Conservation (phyloP, 2,888 invertebrate genomes). For the Agonopterix alstromeriana region DNA sequence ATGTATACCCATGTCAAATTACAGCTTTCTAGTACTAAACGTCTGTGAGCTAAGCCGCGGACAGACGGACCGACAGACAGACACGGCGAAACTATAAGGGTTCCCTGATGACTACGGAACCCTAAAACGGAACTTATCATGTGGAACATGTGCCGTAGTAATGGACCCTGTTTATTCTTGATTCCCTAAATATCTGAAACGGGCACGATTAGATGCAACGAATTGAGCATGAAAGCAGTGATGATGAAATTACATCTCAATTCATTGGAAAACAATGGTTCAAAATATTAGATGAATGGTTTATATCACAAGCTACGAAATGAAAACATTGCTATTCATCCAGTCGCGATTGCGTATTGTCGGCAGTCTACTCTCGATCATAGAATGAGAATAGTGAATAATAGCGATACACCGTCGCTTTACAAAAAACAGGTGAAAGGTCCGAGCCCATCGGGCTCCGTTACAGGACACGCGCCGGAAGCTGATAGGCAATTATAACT, state of each 20-base stretch:
- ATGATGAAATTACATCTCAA: constrained; percentile 10
- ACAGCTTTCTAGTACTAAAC: no score
- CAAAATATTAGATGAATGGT: constrained; percentile 19
- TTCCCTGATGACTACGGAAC: no score
- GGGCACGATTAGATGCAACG: no score
- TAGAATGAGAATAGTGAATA: constrained; percentile 17
- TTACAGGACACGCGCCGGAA: constrained; percentile 26
- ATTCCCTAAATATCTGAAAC: background rate
- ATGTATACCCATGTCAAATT: no score
- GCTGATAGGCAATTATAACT: constrained; percentile 18
- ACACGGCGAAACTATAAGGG: no score
- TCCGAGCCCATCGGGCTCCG: constrained; percentile 20
- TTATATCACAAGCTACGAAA: constrained; percentile 27
- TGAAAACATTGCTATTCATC: constrained; percentile 16
- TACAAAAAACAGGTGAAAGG: constrained; percentile 28
- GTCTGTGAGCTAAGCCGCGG: no score
- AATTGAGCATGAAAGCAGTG: no score
- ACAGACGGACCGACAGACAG: no score
- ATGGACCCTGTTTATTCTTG: no score
- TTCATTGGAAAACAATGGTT: constrained; percentile 27
- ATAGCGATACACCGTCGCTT: constrained; percentile 13
- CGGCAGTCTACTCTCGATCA: constrained; percentile 10
- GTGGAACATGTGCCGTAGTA: no score
- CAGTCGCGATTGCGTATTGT: background rate
- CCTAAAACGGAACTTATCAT: no score